Conservation (phyloP, 2,888 invertebrate species). For the Cryptocheilus praepositus region DNA sequence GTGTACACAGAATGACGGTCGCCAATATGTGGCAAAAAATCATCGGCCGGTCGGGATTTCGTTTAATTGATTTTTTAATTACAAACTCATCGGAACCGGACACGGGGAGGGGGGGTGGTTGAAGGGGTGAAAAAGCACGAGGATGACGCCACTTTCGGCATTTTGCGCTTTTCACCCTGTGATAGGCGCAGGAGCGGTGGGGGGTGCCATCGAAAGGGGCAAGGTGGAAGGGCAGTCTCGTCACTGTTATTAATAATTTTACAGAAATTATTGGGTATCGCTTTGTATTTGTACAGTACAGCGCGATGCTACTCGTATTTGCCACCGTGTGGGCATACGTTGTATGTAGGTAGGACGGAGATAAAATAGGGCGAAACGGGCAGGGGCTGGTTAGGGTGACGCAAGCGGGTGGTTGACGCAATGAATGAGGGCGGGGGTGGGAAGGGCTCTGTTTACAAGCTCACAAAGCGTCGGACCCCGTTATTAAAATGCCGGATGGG, state of each 20-base stretch:
- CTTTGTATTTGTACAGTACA: slow-evolving; percentile 58
- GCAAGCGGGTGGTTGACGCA: neutral
- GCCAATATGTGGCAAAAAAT: slow-evolving; percentile 47
- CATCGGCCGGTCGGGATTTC: slow-evolving; percentile 56
- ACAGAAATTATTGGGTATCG: slow-evolving; percentile 63
- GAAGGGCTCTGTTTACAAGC: slow-evolving; percentile 53
- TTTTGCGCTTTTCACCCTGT: neutral
- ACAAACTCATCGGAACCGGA: slow-evolving; percentile 57
- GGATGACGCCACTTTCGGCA: slow-evolving; percentile 1
- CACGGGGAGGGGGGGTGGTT: neutral
- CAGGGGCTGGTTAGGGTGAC: slow-evolving; percentile 7
- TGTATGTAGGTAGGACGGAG: slow-evolving; percentile 26
- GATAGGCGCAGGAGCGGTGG: neutral
- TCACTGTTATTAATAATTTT: slow-evolving; percentile 63
- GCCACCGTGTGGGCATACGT: slow-evolving; percentile 20
- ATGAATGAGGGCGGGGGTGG: slow-evolving; percentile 15
- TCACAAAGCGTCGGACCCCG: slow-evolving; percentile 56
- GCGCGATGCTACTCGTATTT: slow-evolving; percentile 39
- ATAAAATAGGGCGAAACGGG: slow-evolving; percentile 3
- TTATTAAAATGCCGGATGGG: slow-evolving; percentile 59
- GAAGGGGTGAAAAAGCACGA: neutral
- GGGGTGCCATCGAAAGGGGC: slow-evolving; percentile 3
- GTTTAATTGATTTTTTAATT: slow-evolving; percentile 67
- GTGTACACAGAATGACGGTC: slow-evolving; percentile 50
- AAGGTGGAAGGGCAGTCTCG: slow-evolving; percentile 26